Percentiles rank a stretch among this genome's conserved stretches.
phyloP scores from a whole-genome alignment of 2,797 vertebrate genomes.

The Menidia menidia region DNA sequence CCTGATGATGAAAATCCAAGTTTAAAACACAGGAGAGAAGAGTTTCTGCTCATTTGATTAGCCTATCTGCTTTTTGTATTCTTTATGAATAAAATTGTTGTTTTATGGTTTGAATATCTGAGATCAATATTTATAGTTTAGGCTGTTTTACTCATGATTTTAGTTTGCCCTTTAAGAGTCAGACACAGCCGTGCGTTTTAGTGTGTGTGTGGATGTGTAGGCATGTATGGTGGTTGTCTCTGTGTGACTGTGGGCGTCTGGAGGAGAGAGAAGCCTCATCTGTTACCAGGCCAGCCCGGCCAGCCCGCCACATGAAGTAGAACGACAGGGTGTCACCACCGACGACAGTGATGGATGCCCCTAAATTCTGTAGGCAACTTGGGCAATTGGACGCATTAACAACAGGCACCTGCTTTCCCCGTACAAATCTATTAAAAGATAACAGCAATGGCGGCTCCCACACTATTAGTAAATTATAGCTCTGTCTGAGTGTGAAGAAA shows the following conservation, averaged over 20 bases:
- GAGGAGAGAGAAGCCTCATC: slow-evolving; percentile 85
- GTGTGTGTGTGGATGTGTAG: slow-evolving; percentile 60
- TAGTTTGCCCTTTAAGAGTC: slow-evolving; percentile 68
- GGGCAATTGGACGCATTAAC: slow-evolving; percentile 89
- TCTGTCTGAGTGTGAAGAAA: slow-evolving; percentile 76
- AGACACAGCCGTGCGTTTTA: slow-evolving; percentile 39
- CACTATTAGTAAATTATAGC: slow-evolving; percentile 88
- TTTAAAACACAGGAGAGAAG: too few relatives aligned
- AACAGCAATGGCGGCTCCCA: slow-evolving; percentile 83
- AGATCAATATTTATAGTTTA: slow-evolving; percentile 6
- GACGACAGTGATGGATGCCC: slow-evolving; percentile 87
- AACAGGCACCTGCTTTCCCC: slow-evolving; percentile 88
- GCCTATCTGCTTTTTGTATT: not conserved
- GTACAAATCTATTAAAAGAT: slow-evolving; percentile 91
- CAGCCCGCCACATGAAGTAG: slow-evolving; percentile 81
- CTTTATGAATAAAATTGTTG: not conserved
- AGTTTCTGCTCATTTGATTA: too few relatives aligned
- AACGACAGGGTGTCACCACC: slow-evolving; percentile 84
- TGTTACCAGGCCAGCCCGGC: slow-evolving; percentile 79
- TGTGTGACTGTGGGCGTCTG: slow-evolving; percentile 78
- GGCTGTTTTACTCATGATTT: slow-evolving; percentile 24
- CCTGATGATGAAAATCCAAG: too few relatives aligned
- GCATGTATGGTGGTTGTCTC: slow-evolving; percentile 73
- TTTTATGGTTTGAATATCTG: not conserved
- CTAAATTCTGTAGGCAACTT: slow-evolving; percentile 87